Evolutionary conservation across 1,140 invertebrate species (phyloP).

Genomic region (Heterodera carotae): DNA sequence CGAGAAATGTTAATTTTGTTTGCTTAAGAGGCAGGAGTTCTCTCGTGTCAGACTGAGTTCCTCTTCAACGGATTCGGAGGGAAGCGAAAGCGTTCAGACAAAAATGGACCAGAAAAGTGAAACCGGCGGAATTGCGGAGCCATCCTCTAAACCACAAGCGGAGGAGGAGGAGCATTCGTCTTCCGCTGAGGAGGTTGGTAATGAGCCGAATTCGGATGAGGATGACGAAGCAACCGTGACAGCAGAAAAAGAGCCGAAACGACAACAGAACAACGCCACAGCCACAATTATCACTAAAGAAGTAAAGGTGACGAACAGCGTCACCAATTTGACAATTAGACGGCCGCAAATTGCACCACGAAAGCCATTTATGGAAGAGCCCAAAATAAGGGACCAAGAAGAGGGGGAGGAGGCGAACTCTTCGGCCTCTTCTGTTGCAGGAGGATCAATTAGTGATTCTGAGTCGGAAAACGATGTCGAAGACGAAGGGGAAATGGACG

Average conservation of each 20-base stretch:
- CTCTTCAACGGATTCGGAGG: conserved; percentile 29
- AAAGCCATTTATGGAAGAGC: conserved; percentile 20
- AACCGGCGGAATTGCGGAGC: not conserved
- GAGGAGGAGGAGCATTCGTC: not conserved
- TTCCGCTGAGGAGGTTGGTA: not conserved
- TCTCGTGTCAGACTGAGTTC: conserved; percentile 18
- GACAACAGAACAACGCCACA: not conserved
- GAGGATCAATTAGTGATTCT: not conserved
- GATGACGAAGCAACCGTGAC: not conserved
- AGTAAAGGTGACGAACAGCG: not conserved
- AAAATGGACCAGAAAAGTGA: not conserved
- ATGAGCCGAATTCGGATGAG: not conserved
- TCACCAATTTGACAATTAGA: conserved; percentile 3
- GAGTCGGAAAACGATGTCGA: not conserved
- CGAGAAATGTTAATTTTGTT: not conserved
- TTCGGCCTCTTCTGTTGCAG: not conserved
- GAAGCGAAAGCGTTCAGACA: not conserved
- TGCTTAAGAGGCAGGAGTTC: conserved; percentile 27
- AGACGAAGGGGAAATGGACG: not conserved
- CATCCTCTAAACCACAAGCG: too few species aligned
- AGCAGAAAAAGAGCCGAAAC: not conserved
- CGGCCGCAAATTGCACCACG: conserved; percentile 19
- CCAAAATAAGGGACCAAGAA: conserved; percentile 16
- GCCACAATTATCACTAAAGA: not conserved
- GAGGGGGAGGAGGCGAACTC: conserved; percentile 13